Conservation (phyloP, 2,797 vertebrate species). For the Spheniscus humboldti region DNA sequence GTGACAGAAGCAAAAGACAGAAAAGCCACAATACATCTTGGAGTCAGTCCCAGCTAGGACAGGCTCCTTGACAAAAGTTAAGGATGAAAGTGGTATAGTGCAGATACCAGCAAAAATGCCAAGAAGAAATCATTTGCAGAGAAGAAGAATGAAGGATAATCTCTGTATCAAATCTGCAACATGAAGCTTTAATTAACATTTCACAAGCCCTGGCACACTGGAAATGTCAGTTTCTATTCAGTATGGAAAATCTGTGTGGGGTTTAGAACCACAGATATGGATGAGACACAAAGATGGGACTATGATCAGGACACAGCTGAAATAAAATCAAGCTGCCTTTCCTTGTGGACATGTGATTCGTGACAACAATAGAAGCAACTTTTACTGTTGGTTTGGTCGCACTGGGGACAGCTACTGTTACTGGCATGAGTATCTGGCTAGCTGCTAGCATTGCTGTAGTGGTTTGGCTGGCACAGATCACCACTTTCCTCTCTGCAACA, state of each 20-base stretch:
- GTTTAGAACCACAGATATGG: constrained; percentile 1
- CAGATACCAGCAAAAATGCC: background rate
- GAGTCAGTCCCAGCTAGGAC: background rate
- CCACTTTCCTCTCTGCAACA: background rate
- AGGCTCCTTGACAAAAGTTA: background rate
- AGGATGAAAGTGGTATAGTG: background rate
- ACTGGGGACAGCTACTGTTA: constrained; percentile 40
- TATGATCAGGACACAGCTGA: constrained; percentile 39
- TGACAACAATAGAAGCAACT: constrained; percentile 55
- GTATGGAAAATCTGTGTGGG: constrained; percentile 1
- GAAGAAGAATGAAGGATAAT: background rate
- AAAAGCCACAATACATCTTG: background rate
- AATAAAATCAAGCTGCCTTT: constrained; percentile 47
- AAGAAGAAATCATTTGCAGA: background rate
- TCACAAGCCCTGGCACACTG: background rate
- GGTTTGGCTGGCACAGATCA: constrained; percentile 19
- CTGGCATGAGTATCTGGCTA: constrained; percentile 44
- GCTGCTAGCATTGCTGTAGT: constrained; percentile 6
- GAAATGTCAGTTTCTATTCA: constrained; percentile 29
- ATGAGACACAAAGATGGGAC: background rate
- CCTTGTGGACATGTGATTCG: constrained; percentile 17
- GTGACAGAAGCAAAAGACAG: background rate
- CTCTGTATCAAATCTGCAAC: background rate
- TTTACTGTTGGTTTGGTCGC: constrained; percentile 26
- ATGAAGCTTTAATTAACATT: constrained; percentile 59